A percentile compares a stretch with the other conserved stretches of the same genome.
These are phyloP conservation scores for Oncopodura yosiiana DNA, from an alignment of 1,140 invertebrate genomes.

Conservation along the genomic window DNA sequence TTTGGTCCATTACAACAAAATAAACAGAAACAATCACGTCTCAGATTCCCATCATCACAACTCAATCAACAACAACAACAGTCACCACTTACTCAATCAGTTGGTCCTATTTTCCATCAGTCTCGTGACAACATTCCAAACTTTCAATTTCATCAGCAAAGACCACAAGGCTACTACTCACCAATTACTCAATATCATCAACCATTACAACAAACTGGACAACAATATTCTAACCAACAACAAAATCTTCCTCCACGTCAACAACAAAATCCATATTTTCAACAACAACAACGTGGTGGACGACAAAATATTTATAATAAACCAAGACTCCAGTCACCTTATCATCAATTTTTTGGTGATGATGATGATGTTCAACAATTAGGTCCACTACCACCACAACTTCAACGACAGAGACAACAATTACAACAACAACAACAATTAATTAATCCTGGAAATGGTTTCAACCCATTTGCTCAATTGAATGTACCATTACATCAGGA, in stretches of 20 bases:
- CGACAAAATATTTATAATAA: no score
- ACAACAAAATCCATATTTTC: no score
- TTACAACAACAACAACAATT: constrained; percentile 4
- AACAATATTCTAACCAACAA: constrained; percentile 10
- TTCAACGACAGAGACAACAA: constrained; percentile 11
- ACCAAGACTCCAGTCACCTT: no score
- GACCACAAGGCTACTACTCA: constrained; percentile 29
- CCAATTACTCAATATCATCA: constrained; percentile 32
- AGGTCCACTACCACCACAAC: neutral
- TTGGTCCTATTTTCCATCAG: constrained; percentile 9
- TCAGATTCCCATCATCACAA: constrained; percentile 7
- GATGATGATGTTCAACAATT: no score
- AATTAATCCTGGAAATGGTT: neutral
- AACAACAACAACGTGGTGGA: no score
- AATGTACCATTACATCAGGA: constrained; percentile 24
- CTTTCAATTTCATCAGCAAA: neutral
- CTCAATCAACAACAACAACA: constrained; percentile 3
- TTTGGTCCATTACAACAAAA: neutral
- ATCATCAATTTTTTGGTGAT: no score
- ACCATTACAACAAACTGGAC: constrained; percentile 6
- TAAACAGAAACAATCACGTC: neutral
- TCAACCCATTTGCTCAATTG: constrained; percentile 5
- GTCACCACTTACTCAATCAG: constrained; percentile 2
- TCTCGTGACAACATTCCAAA: constrained; percentile 4
- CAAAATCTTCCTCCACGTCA: neutral